phyloP scores from a whole-genome alignment of 1,140 invertebrate species.

The Camponotus pennsylvanicus region DNA sequence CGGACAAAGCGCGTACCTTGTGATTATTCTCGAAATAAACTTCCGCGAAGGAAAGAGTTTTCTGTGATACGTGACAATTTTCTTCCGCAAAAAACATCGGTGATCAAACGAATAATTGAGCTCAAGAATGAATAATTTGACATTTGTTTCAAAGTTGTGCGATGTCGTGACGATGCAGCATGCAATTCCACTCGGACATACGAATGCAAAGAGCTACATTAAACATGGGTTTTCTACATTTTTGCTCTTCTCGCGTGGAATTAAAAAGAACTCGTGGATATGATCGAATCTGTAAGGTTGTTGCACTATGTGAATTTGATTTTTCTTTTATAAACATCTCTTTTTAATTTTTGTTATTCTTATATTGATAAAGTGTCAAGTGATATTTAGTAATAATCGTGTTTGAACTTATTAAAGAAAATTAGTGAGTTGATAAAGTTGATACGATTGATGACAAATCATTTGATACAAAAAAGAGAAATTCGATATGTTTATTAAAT shows the following conservation, averaged over 20 bases:
- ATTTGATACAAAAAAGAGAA: neutral
- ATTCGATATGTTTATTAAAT: neutral
- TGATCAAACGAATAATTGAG: neutral
- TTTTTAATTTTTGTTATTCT: neutral
- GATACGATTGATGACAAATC: neutral
- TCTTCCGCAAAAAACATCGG: neutral
- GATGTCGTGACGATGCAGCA: constrained; percentile 25
- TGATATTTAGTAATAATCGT: too few species aligned
- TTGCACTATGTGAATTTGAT: neutral
- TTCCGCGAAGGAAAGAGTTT: neutral
- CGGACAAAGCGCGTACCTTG: neutral
- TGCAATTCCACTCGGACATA: constrained; percentile 5
- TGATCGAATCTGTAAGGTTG: neutral
- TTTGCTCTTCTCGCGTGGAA: constrained; percentile 25
- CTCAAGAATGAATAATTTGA: constrained; percentile 38
- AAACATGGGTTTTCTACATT: neutral
- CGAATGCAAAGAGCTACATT: neutral
- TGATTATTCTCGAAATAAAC: constrained; percentile 26
- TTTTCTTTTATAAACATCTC: neutral
- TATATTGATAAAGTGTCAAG: neutral
- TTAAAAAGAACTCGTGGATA: neutral
- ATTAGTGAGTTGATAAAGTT: neutral
- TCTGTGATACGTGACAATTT: neutral
- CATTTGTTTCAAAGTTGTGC: neutral
- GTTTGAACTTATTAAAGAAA: neutral